phyloP scores from a whole-genome alignment of 2,797 vertebrate genomes.

The Sebastes steindachneri region DNA sequence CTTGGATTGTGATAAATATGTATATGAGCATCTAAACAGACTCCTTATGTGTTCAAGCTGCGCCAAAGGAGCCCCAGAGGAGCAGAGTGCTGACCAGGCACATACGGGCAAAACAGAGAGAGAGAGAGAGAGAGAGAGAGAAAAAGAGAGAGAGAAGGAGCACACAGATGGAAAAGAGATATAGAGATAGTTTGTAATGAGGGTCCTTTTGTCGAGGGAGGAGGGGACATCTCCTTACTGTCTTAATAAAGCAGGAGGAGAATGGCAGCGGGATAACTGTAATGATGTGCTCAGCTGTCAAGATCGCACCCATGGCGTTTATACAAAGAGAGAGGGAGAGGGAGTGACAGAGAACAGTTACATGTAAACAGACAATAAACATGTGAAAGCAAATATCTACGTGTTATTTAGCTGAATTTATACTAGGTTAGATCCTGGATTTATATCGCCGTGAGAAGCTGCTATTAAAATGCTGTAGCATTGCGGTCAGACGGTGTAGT shows the following conservation, averaged over 20 bases:
- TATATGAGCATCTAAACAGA: constrained; percentile 51
- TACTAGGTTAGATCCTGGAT: not conserved
- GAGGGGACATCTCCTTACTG: constrained; percentile 39
- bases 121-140: not conserved
- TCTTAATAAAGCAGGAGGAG: constrained; percentile 61
- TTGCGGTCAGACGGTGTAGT: constrained; percentile 14
- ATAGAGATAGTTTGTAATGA: constrained; percentile 60
- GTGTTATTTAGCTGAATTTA: not conserved
- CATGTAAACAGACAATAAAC: not conserved
- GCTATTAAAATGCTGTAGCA: not conserved
- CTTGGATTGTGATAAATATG: constrained; percentile 51
- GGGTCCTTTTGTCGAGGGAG: constrained; percentile 54
- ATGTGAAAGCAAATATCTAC: not conserved
- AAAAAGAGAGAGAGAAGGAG: not conserved
- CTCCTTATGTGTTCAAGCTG: constrained; percentile 57
- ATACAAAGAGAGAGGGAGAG: constrained; percentile 13
- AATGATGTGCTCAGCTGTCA: constrained; percentile 62
- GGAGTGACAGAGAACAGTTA: not conserved
- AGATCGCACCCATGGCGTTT: constrained; percentile 44
- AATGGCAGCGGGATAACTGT: constrained; percentile 46
- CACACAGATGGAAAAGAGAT: constrained; percentile 48
- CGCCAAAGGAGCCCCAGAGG: constrained; percentile 41
- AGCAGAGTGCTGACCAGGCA: constrained; percentile 71
- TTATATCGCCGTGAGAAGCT: not conserved
- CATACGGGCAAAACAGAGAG: constrained; percentile 36